A percentile compares a stretch with the other conserved stretches of the same genome.
Conservation (phyloP, 2,113 vertebrate genomes). For the Hippolais icterina region DNA sequence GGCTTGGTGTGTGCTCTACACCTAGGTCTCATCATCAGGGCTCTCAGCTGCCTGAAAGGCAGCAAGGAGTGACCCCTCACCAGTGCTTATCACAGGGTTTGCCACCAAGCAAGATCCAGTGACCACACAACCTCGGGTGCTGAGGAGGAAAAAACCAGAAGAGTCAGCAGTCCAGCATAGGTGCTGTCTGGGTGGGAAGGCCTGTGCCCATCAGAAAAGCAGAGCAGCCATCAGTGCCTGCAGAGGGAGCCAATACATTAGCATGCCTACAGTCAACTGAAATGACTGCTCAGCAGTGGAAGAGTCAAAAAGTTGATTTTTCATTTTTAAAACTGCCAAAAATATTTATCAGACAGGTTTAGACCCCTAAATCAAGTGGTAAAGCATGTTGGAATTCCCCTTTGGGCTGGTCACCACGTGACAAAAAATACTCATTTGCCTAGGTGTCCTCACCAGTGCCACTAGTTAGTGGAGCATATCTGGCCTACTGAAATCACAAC, state of each 20-base stretch:
- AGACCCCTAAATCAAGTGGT: background rate
- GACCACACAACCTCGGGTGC: fast-evolving
- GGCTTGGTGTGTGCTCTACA: fast-evolving
- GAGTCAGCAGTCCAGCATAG: fast-evolving
- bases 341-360: background rate
- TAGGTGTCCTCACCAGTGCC: background rate
- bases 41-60: background rate
- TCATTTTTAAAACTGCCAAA: background rate
- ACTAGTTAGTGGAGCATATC: background rate
- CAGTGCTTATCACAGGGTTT: background rate
- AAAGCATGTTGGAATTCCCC: slow-evolving; percentile 3
- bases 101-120: background rate
- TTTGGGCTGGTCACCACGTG: background rate
- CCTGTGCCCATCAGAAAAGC: background rate
- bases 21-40: background rate
- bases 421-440: slow-evolving; percentile 21
- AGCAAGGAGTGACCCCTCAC: background rate
- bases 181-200: background rate
- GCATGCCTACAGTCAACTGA: background rate
- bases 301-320: background rate
- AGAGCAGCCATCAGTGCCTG: background rate
- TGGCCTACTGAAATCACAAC: background rate
- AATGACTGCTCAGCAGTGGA: background rate
- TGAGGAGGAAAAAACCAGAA: background rate
- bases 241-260: background rate